Percentiles rank a stretch among this genome's conserved stretches.
Conservation (phyloP, 2,113 vertebrate species). For the Tachysurus vachellii region DNA sequence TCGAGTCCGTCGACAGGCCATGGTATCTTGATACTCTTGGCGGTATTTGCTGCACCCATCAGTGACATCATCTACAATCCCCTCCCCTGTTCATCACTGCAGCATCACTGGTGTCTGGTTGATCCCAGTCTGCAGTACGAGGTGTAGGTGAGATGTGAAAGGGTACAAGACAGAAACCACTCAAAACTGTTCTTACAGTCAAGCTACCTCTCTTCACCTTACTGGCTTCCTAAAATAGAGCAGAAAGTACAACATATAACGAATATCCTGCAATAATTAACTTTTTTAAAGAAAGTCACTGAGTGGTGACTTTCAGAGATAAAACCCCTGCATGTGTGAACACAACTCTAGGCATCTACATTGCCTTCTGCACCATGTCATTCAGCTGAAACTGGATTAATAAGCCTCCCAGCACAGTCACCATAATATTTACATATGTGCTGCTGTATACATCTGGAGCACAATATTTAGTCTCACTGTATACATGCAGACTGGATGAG, state of each 20-base stretch:
- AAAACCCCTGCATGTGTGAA: no score
- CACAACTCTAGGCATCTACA: background rate
- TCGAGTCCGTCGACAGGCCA: conserved; percentile 89
- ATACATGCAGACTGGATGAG: background rate
- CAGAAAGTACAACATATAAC: background rate
- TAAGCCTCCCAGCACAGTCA: background rate
- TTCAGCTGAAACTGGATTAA: background rate
- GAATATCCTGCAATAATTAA: background rate
- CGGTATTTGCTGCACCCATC: conserved; percentile 93
- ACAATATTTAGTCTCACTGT: background rate
- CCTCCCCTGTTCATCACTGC: conserved; percentile 97
- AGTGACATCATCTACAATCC: conserved; percentile 88
- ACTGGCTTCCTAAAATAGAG: background rate
- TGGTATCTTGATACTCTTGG: conserved; percentile 89
- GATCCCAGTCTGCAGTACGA: conserved; percentile 78
- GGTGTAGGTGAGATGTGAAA: background rate
- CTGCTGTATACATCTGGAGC: background rate
- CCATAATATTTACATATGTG: background rate
- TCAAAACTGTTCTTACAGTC: background rate
- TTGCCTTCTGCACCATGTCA: background rate
- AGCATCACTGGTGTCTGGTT: conserved; percentile 91
- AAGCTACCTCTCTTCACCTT: background rate
- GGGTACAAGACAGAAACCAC: background rate
- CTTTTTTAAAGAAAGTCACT: background rate
- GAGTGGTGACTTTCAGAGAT: no score